A percentile compares a stretch with the other conserved stretches of the same genome.
These are phyloP conservation scores for Naja naja DNA, from an alignment of 2,113 vertebrate genomes.

Conservation along the genomic window DNA sequence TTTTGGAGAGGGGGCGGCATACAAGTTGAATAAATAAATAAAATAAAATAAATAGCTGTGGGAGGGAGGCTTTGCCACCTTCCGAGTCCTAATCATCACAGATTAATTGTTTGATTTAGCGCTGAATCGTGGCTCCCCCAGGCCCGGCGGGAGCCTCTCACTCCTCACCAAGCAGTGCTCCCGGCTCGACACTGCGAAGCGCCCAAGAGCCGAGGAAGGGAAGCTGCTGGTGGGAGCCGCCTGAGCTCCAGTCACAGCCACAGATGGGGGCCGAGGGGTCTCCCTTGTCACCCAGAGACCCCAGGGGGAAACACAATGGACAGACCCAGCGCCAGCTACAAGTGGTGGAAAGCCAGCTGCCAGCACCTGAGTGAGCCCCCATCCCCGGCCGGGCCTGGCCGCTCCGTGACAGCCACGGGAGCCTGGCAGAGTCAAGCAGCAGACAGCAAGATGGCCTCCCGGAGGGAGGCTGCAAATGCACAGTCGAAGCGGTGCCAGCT, in stretches of 20 bases:
- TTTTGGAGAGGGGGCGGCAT: too few relatives aligned
- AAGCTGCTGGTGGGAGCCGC: too few relatives aligned
- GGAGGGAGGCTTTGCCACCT: neutral
- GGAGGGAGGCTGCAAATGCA: neutral
- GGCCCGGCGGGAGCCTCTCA: accelerated
- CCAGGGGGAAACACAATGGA: too few relatives aligned
- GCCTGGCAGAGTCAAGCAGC: neutral
- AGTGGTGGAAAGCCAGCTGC: neutral
- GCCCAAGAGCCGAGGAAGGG: neutral
- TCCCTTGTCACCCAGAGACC: neutral
- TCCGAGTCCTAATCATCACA: neutral
- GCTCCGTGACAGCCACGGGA: neutral
- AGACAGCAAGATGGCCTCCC: neutral
- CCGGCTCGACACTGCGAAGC: neutral
- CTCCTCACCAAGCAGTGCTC: neutral
- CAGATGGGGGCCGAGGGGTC: neutral
- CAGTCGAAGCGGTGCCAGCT: accelerated
- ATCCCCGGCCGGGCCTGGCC: neutral
- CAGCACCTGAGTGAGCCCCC: neutral
- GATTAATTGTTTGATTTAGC: neutral
- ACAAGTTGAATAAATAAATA: too few relatives aligned
- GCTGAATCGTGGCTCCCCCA: neutral
- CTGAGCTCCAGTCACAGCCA: neutral
- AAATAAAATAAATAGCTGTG: too few relatives aligned
- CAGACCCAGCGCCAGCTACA: neutral